A percentile compares a stretch with the other conserved stretches of the same genome.
Conservation (phyloP, 2,113 vertebrate species). For the Daphoenositta chrysoptera region DNA sequence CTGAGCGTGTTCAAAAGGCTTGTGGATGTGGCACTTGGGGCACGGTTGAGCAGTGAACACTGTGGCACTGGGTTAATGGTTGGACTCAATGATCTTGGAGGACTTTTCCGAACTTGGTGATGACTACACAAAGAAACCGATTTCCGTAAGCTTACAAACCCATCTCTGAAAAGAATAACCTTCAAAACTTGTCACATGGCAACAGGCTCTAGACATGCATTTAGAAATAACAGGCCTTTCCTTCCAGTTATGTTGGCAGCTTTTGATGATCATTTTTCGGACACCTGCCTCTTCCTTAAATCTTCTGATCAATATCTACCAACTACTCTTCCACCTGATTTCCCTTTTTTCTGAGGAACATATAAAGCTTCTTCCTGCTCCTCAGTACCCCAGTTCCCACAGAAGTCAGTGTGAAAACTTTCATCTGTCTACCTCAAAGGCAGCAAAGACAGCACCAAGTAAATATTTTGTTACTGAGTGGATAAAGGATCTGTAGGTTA, state of each 20-base stretch:
- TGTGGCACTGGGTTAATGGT: accelerated
- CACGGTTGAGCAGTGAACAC: no score
- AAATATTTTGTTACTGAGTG: not conserved
- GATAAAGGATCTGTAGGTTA: not conserved
- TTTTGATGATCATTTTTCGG: not conserved
- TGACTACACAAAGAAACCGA: not conserved
- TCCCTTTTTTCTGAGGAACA: not conserved
- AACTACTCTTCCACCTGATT: not conserved
- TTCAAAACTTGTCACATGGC: not conserved
- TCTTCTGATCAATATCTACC: not conserved
- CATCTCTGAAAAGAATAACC: not conserved
- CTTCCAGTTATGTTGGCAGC: not conserved
- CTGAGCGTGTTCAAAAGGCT: not conserved
- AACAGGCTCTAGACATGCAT: not conserved
- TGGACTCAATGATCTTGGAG: no score
- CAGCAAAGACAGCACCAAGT: not conserved
- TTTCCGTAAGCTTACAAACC: not conserved
- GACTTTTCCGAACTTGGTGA: not conserved
- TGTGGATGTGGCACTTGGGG: not conserved
- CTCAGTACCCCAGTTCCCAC: not conserved
- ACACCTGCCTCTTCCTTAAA: not conserved
- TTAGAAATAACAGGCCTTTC: not conserved
- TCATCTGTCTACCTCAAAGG: not conserved
- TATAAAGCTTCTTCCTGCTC: not conserved
- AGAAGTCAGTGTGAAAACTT: not conserved